Percentiles rank a stretch among this genome's conserved stretches.
Conservation (phyloP, 2,113 vertebrate genomes). For the Bos taurus region DNA sequence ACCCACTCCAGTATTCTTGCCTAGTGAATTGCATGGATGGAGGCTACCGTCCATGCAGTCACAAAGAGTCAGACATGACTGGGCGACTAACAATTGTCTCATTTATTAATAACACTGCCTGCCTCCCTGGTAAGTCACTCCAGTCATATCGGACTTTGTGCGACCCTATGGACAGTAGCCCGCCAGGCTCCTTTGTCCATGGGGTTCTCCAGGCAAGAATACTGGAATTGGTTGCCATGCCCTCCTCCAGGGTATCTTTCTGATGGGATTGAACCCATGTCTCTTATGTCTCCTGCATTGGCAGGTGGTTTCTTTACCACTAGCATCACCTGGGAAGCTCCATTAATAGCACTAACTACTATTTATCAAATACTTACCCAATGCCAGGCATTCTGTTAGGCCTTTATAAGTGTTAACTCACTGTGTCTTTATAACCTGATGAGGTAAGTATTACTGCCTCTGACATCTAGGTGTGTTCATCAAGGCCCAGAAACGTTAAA, state of each 20-base stretch:
- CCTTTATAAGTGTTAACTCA: not conserved
- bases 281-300: not conserved
- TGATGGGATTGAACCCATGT: not conserved
- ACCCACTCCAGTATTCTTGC: not conserved
- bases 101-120: not conserved
- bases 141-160: not conserved
- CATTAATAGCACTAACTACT: not conserved
- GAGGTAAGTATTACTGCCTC: not conserved
- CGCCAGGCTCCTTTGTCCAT: not conserved
- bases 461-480: not conserved
- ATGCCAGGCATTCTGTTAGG: not conserved
- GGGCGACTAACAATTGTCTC: not conserved
- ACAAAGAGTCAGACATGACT: not conserved
- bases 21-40: not conserved
- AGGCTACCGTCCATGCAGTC: not conserved
- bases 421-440: not conserved
- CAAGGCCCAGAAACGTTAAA: not conserved
- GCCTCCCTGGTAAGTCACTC: not conserved
- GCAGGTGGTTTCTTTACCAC: not conserved
- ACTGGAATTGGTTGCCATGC: not conserved
- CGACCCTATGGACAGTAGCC: not conserved
- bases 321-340: not conserved
- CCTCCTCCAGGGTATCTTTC: not conserved
- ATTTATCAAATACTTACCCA: not conserved
- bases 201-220: not conserved